Base-by-base conservation (phyloP, 2,888 invertebrate genomes). In the Timema podura region DNA sequence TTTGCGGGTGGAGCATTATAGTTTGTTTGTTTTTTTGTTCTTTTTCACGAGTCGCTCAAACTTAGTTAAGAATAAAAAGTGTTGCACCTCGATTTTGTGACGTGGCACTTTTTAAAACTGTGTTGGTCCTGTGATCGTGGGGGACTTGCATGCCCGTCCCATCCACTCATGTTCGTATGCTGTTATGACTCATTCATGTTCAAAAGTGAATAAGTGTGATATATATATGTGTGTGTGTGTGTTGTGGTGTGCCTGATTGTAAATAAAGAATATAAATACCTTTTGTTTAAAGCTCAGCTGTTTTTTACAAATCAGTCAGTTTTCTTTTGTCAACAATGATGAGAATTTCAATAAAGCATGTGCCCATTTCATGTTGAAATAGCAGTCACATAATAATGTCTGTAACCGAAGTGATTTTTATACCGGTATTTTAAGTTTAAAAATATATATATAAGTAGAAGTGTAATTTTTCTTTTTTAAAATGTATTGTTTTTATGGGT, bases 371-470 rank as follows among this genome's bases (percentile, higher is more conserved):
- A 2, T 11, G 61, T 68, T 68, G 71, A 64, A 72, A 72, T 72
- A 44, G 71, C 69, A 74, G 71, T 74, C 74, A 70, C 45, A 45
- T 73, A 73, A 74, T 72, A 72, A 72, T 74, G 72, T 72, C 67
- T 74, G 74, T 74, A 73, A 72, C 64, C 71, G 65, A 72, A 73
- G 71, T 73, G 72, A 71, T 74, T 74, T 74, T 73, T 74, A 74
- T 74, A 74, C 72, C 71, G 74, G 73, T 74, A 74, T 70, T 68
- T 69, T 72, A 68, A 70, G 67, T 70, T 72, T 73, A 65, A 68
- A 64, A 61, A 44, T 61, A 67, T 72, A 68, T 70, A 68, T 61
- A 61, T 61, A 61, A 61, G 67, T 70, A 65, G 67, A 71, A 69
- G 68, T 70, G 68, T 51, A 69, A 67, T 68, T 73, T 71, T 73